These are phyloP conservation scores for Arctocebus calabarensis DNA, from an alignment of 2,797 vertebrate species.

Conservation along the genomic window DNA sequence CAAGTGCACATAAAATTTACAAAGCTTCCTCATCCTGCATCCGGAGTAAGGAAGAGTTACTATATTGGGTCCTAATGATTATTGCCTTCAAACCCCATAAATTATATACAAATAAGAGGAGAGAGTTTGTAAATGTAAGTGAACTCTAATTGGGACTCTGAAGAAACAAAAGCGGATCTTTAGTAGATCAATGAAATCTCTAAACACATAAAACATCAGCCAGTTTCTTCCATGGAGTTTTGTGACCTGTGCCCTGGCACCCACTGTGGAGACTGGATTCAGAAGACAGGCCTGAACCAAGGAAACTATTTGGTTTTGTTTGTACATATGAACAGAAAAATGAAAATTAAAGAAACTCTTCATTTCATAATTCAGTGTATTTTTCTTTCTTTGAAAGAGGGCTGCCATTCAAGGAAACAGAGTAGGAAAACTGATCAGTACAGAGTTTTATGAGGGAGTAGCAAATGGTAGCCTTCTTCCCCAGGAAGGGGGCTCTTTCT, in stretches of 20 bases:
- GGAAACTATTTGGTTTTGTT: background rate
- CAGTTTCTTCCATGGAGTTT: background rate
- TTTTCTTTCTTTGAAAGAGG: background rate
- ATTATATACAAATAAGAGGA: constrained; percentile 50
- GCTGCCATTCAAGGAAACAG: background rate
- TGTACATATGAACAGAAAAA: background rate
- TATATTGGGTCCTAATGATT: constrained; percentile 47
- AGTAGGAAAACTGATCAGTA: background rate
- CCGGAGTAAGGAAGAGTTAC: constrained; percentile 37
- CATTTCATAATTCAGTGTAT: background rate
- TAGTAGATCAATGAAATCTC: background rate
- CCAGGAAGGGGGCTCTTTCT: background rate
- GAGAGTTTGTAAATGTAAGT: constrained; percentile 35
- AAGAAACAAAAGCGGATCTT: constrained; percentile 39
- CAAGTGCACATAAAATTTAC: constrained; percentile 52
- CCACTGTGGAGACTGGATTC: background rate
- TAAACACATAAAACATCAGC: background rate
- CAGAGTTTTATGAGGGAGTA: background rate
- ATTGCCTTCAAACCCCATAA: constrained; percentile 34
- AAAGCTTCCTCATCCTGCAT: constrained; percentile 27
- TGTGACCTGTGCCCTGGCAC: background rate
- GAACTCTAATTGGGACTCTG: constrained; percentile 56
- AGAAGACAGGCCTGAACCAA: background rate
- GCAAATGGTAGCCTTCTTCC: background rate
- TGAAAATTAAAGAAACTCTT: constrained; percentile 10